phyloP scores from a whole-genome alignment of 2,797 vertebrate genomes.

The Acropternis orthonyx region DNA sequence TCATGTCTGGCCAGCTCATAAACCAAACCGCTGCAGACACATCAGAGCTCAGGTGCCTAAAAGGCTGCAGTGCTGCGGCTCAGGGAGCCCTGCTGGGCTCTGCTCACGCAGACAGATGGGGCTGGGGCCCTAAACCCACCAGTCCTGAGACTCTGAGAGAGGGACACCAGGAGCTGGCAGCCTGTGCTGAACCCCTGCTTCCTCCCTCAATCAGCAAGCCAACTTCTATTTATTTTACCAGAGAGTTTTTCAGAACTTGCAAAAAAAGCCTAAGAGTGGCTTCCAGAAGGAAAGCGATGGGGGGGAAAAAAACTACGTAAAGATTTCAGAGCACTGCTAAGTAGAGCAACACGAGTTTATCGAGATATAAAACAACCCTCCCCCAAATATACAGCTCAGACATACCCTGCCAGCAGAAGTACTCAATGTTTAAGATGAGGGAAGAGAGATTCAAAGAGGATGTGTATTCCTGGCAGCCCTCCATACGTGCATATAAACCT shows the following conservation, averaged over 20 bases:
- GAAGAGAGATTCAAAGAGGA: not conserved
- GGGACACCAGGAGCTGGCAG: not conserved
- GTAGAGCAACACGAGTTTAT: not conserved
- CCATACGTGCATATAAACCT: not conserved
- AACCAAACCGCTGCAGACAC: not conserved
- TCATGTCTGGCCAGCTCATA: not conserved
- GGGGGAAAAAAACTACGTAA: not conserved
- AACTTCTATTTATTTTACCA: not conserved
- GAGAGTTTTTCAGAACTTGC: not conserved
- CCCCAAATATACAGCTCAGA: not conserved
- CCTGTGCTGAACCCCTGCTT: not conserved
- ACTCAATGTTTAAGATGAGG: not conserved
- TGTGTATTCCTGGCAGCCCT: slow-evolving; percentile 3
- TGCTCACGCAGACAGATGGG: not conserved
- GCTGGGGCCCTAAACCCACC: not conserved
- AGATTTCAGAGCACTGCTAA: not conserved
- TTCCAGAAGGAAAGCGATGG: not conserved
- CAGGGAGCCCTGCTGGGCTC: not conserved
- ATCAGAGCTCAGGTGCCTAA: not conserved
- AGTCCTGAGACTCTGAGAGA: not conserved
- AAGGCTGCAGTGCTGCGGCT: not conserved
- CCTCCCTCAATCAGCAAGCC: not conserved
- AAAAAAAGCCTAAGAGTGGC: not conserved
- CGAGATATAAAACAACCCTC: not conserved
- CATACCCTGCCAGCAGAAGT: not conserved